Base-by-base conservation (phyloP, 2,797 vertebrate species). In the Alca torda region DNA sequence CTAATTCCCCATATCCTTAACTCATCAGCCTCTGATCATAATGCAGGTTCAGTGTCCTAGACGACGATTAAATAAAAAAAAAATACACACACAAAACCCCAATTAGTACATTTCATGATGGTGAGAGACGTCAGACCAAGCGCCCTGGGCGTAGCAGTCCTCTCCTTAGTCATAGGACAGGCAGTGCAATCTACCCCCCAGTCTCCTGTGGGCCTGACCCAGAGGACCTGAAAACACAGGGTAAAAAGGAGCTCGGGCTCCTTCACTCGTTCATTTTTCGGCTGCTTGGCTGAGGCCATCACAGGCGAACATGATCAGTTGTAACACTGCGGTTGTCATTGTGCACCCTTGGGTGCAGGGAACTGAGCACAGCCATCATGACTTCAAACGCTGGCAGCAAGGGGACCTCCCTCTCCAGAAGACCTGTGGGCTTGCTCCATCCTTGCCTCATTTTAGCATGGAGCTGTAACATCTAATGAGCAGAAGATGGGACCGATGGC, bases 11-110 rank as follows among this genome's bases (percentile, higher is more conserved):
- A 76, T 80, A 83, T 93, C 92, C 84, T 90, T 84, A 77, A 89
- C 90, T 93, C 83, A 85, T 96, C 88, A 93, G 68, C 64, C 57
- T 87, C 93, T 92, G 88, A 95, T 93, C 84, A 72, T 87, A 89
- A 95, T 72, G 81, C 84, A 94, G 56, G 74, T 93, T 96, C 86
- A 51, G 48, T 16, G 26, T 95, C 75, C 75, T 85, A 80, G 57
- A 90, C 75, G 85, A 95, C 54, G 48, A 87, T 84, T 94, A 84
- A 79, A 68, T 87, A 69, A 91, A 91, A 50, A 45, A 39, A 87
- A 83, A 90, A 56, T 6, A 24, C 51, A 50, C 54, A 82, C 33
- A 80, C 35, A 74, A 73, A 95, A 76, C 3, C 11, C 43, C 84
- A 93, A 70, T 95, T 95, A 94, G 84, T 76, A 82, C 43, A 63